Conservation (phyloP, 2,113 vertebrate species). For the Prunella fulvescens region DNA sequence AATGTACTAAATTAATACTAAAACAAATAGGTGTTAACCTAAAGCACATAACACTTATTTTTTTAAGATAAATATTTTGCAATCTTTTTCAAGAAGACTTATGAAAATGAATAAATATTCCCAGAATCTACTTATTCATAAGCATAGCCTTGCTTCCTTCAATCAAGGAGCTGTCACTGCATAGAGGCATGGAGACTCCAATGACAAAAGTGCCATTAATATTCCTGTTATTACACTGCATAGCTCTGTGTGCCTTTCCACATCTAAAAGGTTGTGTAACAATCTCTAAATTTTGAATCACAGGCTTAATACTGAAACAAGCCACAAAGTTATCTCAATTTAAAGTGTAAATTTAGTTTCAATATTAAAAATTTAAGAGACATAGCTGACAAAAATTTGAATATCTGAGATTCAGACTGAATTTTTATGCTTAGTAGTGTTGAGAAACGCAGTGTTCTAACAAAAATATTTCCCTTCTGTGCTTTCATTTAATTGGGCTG, state of each 20-base stretch:
- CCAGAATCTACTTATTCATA: not conserved
- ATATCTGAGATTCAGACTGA: not conserved
- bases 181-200: not conserved
- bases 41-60: not conserved
- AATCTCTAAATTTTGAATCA: not conserved
- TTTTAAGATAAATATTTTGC: not conserved
- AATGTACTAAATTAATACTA: not conserved
- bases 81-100: not conserved
- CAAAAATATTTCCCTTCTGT: not conserved
- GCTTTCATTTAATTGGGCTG: not conserved
- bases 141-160: not conserved
- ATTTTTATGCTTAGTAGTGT: not conserved
- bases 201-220: not conserved
- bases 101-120: not conserved
- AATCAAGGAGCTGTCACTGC: not conserved
- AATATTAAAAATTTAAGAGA: not conserved
- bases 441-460: not conserved
- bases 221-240: too few relatives aligned
- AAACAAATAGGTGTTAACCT: not conserved
- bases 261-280: not conserved
- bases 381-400: not conserved
- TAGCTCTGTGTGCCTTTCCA: rapidly evolving
- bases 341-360: not conserved
- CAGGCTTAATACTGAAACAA: not conserved
- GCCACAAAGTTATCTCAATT: not conserved